These are phyloP conservation scores for Amphipoea oculea DNA, from an alignment of 2,888 invertebrate genomes.

Conservation along the genomic window DNA sequence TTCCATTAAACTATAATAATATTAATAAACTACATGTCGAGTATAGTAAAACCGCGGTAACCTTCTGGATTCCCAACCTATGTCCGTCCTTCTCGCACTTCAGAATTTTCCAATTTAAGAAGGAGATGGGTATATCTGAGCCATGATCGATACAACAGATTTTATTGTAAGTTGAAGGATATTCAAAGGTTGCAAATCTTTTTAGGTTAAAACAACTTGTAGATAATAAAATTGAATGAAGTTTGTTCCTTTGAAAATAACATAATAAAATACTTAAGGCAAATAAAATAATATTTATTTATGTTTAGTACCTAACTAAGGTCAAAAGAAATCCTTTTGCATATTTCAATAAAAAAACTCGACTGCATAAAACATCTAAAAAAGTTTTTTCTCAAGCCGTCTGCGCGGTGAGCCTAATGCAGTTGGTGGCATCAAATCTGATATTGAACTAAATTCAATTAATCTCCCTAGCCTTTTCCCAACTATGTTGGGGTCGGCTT, in stretches of 20 bases:
- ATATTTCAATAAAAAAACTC: no score
- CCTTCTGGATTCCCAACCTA: conserved; percentile 50
- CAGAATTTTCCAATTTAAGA: not conserved
- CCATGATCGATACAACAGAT: conserved; percentile 20
- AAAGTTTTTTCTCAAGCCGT: not conserved
- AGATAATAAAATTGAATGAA: not conserved
- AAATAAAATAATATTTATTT: not conserved
- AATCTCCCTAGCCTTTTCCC: no score
- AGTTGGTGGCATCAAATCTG: no score
- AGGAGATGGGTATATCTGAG: conserved; percentile 17
- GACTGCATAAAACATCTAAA: no score
- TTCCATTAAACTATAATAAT: conserved; percentile 14
- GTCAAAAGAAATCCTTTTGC: not conserved
- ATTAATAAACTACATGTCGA: not conserved
- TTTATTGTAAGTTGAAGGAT: conserved; percentile 39
- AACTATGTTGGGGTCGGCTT: no score
- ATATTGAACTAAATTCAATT: no score
- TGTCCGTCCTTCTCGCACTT: not conserved
- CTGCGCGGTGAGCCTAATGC: no score
- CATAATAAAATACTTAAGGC: no score
- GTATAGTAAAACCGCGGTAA: conserved; percentile 45
- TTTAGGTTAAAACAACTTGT: conserved; percentile 48
- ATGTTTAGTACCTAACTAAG: no score
- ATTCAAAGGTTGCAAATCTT: conserved; percentile 7
- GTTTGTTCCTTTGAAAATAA: not conserved